Percentiles rank a stretch among this genome's conserved stretches.
Conservation (phyloP, 2,113 vertebrate genomes). For the Lontra canadensis region DNA sequence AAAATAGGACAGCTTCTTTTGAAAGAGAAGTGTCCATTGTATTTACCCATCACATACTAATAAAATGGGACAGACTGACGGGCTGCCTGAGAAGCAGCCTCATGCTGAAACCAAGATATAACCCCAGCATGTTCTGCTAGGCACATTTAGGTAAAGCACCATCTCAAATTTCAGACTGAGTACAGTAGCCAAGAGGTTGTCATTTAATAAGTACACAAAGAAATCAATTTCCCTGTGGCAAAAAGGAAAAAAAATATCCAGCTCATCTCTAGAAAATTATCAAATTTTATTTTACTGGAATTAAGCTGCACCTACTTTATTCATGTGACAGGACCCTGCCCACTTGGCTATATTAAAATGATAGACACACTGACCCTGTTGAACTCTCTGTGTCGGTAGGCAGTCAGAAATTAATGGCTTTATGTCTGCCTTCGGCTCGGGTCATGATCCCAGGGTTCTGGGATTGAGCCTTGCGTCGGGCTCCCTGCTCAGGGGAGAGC, state of each 20-base stretch:
- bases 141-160: fast-evolving
- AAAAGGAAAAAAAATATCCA: not conserved
- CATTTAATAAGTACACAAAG: conserved; percentile 38
- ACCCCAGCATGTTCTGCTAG: not conserved
- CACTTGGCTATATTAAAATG: conserved; percentile 52
- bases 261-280: conserved; percentile 39
- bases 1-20: not conserved
- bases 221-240: not conserved
- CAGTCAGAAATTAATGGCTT: conserved; percentile 51
- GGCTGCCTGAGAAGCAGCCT: not conserved
- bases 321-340: conserved; percentile 29
- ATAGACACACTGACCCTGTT: conserved; percentile 14
- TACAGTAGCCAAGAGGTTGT: conserved; percentile 11
- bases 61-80: conserved; percentile 45
- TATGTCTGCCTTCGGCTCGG: not conserved
- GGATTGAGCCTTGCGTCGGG: too few relatives aligned
- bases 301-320: conserved; percentile 14
- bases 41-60: conserved; percentile 45
- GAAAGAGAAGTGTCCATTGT: conserved; percentile 12
- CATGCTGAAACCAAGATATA: not conserved
- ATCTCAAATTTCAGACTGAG: conserved; percentile 29
- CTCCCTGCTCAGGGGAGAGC: too few relatives aligned
- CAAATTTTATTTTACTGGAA: conserved; percentile 39
- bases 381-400: conserved; percentile 31
- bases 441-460: too few relatives aligned